These are phyloP conservation scores for Pluvianellus socialis DNA, from an alignment of 2,113 vertebrate species.

Conservation along the genomic window DNA sequence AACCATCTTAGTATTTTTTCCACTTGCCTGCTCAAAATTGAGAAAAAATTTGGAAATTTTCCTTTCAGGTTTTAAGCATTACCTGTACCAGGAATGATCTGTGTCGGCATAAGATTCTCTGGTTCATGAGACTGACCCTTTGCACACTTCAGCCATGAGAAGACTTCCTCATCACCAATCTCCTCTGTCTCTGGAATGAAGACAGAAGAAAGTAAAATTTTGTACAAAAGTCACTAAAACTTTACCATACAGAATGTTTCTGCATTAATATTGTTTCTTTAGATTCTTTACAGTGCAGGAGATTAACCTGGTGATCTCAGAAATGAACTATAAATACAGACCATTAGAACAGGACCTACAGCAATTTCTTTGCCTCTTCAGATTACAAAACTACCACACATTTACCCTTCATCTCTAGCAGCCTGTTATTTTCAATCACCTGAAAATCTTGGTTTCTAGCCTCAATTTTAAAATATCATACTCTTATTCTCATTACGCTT, in stretches of 20 bases:
- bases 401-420: neutral
- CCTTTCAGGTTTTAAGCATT: constrained; percentile 34
- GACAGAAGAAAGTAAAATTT: neutral
- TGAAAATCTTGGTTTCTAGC: neutral
- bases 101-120: constrained; percentile 98
- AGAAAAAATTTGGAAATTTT: neutral
- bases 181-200: constrained; percentile 87
- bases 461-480: neutral
- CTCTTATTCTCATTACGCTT: neutral
- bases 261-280: neutral
- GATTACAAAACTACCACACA: neutral
- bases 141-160: constrained; percentile 97
- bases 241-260: neutral
- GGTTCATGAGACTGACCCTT: constrained; percentile 98
- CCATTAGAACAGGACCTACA: neutral
- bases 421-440: neutral
- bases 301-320: neutral
- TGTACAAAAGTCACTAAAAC: neutral
- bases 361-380: neutral
- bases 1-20: neutral
- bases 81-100: constrained; percentile 99
- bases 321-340: neutral
- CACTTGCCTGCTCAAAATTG: neutral
- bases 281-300: neutral
- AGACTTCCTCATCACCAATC: constrained; percentile 92